Conservation (phyloP, 2,888 invertebrate genomes). For the Calameuta filiformis region DNA sequence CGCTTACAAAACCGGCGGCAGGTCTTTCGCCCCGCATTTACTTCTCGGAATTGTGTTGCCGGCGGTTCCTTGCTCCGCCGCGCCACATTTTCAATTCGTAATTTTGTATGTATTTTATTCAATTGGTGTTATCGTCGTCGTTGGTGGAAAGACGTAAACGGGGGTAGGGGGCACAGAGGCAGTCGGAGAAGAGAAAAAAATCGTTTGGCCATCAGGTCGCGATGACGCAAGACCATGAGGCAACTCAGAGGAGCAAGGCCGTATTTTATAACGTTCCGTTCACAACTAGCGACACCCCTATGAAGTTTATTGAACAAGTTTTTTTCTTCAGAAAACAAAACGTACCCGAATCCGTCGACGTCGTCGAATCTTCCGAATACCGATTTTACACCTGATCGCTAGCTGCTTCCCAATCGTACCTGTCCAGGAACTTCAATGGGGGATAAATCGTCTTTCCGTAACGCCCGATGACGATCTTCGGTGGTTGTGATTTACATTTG, state of each 20-base stretch:
- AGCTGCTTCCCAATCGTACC: not conserved
- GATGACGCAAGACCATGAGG: not conserved
- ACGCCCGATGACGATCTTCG: not conserved
- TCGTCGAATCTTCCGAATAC: not conserved
- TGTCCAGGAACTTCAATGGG: not conserved
- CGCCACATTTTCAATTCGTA: not conserved
- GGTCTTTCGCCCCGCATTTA: not conserved
- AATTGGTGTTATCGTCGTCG: not conserved
- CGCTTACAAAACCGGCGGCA: not conserved
- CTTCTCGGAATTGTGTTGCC: not conserved
- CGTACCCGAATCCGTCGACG: not conserved
- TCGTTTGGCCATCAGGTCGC: slow-evolving; percentile 5
- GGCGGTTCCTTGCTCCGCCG: not conserved
- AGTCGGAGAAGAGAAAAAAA: slow-evolving; percentile 2
- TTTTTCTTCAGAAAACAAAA: not conserved
- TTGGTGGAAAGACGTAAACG: slow-evolving; percentile 9
- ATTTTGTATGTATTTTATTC: not conserved
- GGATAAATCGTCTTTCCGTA: not conserved
- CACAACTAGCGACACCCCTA: not conserved
- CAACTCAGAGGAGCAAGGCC: not conserved
- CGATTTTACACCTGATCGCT: not conserved
- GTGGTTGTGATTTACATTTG: not conserved
- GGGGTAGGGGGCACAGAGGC: not conserved
- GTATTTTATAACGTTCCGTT: not conserved
- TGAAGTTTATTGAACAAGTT: not conserved